Evolutionary conservation across 2,797 vertebrate genomes (phyloP).

Genomic region (Pangasius larnaudii): DNA sequence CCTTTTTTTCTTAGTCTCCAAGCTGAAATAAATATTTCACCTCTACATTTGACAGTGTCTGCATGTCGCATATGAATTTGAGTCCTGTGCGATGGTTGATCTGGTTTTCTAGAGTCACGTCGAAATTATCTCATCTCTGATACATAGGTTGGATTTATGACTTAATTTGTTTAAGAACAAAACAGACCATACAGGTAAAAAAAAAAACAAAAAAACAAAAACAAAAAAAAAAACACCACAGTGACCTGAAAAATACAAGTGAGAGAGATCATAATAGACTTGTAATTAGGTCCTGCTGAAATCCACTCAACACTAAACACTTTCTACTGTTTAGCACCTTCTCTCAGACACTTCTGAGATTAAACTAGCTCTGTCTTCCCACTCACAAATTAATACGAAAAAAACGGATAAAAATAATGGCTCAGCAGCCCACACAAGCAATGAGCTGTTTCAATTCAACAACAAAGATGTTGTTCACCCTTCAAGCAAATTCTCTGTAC

Average conservation of each 20-base stretch:
- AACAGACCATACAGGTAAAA: neutral
- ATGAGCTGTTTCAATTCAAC: constrained; percentile 9
- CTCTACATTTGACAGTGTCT: neutral
- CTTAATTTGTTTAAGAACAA: neutral
- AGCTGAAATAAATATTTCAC: neutral
- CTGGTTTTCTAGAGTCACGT: neutral
- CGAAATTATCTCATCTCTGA: neutral
- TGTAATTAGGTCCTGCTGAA: constrained; percentile 6
- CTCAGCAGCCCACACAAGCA: neutral
- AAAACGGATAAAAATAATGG: neutral
- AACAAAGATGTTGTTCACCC: neutral
- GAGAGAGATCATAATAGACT: neutral
- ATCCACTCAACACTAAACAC: neutral
- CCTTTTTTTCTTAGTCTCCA: neutral
- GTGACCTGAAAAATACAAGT: neutral
- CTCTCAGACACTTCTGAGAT: neutral
- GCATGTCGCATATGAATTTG: neutral
- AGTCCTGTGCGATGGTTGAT: neutral
- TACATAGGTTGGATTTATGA: neutral
- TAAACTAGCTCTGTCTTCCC: neutral
- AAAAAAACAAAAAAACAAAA: neutral
- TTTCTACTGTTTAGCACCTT: neutral
- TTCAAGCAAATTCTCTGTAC: neutral
- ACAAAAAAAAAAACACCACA: neutral
- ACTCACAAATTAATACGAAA: constrained; percentile 4